Evolutionary conservation across 2,113 vertebrate species (phyloP).

Genomic region (Oryzias javanicus): DNA sequence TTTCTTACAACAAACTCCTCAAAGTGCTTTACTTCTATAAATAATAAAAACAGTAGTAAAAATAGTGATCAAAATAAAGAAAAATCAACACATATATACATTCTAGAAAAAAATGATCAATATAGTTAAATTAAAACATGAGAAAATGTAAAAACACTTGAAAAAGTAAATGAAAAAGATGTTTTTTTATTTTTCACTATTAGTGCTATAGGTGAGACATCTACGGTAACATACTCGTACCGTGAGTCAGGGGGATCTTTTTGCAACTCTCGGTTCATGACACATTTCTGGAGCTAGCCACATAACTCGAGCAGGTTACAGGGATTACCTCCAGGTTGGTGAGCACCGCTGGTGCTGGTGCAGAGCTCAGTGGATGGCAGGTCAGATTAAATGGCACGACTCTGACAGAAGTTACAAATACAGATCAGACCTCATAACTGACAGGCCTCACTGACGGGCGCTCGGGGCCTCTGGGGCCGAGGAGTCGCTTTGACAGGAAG

Average conservation of each 20-base stretch:
- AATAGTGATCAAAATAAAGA: too few relatives aligned
- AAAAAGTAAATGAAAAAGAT: too few relatives aligned
- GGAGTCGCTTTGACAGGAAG: conserved; percentile 45
- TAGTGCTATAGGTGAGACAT: background rate
- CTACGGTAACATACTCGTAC: background rate
- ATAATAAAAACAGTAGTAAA: too few relatives aligned
- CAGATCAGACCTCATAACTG: conserved; percentile 57
- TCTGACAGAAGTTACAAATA: conserved; percentile 69
- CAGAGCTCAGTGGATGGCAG: conserved; percentile 17
- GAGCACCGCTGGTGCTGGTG: conserved; percentile 14
- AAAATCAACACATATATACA: too few relatives aligned
- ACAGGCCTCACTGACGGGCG: conserved; percentile 48
- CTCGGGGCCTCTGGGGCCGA: conserved; percentile 36
- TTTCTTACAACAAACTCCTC: too few relatives aligned
- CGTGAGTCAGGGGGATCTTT: conserved; percentile 17
- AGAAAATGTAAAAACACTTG: too few relatives aligned
- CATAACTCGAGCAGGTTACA: conserved; percentile 33
- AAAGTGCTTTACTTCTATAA: too few relatives aligned
- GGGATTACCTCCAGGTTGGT: conserved; percentile 34
- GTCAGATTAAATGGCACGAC: conserved; percentile 25
- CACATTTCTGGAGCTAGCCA: conserved; percentile 2
- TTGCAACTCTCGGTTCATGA: conserved; percentile 1
- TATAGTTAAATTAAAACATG: too few relatives aligned
- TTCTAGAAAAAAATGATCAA: too few relatives aligned
- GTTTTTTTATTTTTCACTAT: background rate